These are phyloP conservation scores for Taxidea taxus DNA, from an alignment of 2,113 vertebrate genomes.

Conservation along the genomic window DNA sequence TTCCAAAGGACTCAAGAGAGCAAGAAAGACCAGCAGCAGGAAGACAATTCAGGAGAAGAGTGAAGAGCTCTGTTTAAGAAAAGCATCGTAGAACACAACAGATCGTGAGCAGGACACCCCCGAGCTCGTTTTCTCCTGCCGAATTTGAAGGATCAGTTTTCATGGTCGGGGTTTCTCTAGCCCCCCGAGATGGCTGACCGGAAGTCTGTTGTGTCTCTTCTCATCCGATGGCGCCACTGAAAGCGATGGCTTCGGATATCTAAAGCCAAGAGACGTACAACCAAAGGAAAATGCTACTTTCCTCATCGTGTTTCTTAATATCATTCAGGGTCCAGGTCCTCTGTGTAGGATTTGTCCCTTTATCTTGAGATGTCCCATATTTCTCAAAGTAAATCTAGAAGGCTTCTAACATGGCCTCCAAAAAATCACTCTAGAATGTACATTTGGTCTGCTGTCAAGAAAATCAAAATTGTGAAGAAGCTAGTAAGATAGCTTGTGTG, in stretches of 20 bases:
- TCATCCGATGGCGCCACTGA: not conserved
- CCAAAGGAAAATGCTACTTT: not conserved
- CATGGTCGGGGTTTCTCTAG: fast-evolving
- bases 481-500: not conserved
- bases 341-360: not conserved
- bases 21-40: not conserved
- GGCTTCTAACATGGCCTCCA: not conserved
- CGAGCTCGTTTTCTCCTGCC: not conserved
- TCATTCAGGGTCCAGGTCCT: not conserved
- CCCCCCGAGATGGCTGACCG: no score
- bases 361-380: not conserved
- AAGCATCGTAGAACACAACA: fast-evolving
- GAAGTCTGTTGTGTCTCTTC: not conserved
- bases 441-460: not conserved
- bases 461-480: not conserved
- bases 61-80: not conserved
- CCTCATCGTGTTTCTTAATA: not conserved
- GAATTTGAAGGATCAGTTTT: not conserved
- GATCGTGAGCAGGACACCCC: fast-evolving
- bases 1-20: not conserved
- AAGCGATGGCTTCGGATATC: not conserved
- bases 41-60: not conserved
- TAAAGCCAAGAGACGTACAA: not conserved
- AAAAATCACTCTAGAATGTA: not conserved
- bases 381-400: not conserved